phyloP scores from a whole-genome alignment of 2,113 vertebrate species.

The Tichodroma muraria region DNA sequence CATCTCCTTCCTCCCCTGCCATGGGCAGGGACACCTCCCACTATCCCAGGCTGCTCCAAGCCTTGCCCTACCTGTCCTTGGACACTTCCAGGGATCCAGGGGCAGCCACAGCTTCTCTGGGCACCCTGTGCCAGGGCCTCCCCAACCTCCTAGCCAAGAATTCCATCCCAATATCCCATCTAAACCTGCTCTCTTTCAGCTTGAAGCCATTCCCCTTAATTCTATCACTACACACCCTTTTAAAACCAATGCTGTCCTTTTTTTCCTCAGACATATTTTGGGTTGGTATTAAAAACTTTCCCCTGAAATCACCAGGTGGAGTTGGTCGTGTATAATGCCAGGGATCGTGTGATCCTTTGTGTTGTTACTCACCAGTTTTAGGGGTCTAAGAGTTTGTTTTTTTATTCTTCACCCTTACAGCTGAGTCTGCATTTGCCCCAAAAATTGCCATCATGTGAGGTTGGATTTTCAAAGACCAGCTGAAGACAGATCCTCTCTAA shows the following conservation, averaged over 20 bases:
- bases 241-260: not conserved
- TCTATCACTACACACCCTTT: not conserved
- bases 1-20: not conserved
- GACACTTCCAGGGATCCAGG: not conserved
- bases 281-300: not conserved
- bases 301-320: not conserved
- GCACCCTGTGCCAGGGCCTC: not conserved
- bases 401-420: not conserved
- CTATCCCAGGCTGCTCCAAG: not conserved
- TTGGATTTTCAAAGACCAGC: not conserved
- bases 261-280: not conserved
- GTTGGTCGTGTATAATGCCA: not conserved
- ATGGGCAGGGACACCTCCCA: not conserved
- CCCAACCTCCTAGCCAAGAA: fast-evolving
- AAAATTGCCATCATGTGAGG: not conserved
- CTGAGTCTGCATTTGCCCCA: not conserved
- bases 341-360: not conserved
- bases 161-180: not conserved
- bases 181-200: not conserved
- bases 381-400: not conserved
- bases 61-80: fast-evolving
- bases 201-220: not conserved
- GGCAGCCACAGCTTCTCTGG: not conserved
- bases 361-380: not conserved
- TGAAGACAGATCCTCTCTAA: not conserved